Base-by-base conservation (phyloP, 2,888 invertebrate species). In the Anarsia innoxiella region DNA sequence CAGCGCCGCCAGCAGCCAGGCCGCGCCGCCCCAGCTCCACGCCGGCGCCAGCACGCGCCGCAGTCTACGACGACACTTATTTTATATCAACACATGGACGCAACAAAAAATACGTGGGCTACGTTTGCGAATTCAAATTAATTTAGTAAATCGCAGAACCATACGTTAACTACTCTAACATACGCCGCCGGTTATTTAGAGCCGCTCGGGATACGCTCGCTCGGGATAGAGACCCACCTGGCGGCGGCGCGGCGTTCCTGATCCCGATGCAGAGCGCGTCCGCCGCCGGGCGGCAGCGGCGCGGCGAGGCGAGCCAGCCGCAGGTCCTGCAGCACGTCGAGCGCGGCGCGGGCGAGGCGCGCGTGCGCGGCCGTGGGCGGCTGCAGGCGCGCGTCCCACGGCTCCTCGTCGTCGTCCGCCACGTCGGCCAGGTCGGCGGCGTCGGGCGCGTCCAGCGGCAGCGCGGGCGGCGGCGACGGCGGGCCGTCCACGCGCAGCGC, bases 331-430 rank as follows among this genome's bases (percentile, higher is more conserved):
- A 68, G 46, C 46, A 47, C 44, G 35, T 45, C 58, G 2, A 55
- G 46, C 23, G 56, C 65, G 12, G 46, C 48, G 37, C 37, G 49
- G n/a, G 63, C 66, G 12, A 72, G 64, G 1, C 57, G 52, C 45
- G 57, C 56, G 53, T 67, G 67, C 42, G 49, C 46, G 12, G 56
- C 44, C 19, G 49, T 44, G 36, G 73, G 73, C 27, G 74, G 69
- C 13, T 55, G 50, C 31, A 67, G 56, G 37, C 66, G 57, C 48
- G 46, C 51, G 51, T 68, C 71, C 60, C 66, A 68, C n/a, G n/a
- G n/a, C n/a, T n/a, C n/a, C n/a, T n/a, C n/a, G 19, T 59, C 69
- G 31, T 49, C 51, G 25, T 45, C 58, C 13, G 37, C 56, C 19
- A 39, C 23, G 9, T 36, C 45, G 27, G 34, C 46, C 16, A 36